These are phyloP conservation scores for Proterorhinus semilunaris DNA, from an alignment of 2,113 vertebrate species.

Conservation along the genomic window DNA sequence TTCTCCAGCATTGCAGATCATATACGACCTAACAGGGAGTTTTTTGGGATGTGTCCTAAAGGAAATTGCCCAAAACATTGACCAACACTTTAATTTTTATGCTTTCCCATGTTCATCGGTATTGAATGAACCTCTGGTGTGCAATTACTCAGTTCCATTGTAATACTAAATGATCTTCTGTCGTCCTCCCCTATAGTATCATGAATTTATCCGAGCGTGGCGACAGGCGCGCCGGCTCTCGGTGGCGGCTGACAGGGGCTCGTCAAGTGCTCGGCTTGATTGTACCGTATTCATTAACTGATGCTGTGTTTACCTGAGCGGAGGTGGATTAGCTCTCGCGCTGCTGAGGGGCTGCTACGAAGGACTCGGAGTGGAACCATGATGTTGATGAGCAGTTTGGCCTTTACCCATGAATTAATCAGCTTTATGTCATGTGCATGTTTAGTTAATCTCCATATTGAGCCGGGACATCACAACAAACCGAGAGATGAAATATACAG, in stretches of 20 bases:
- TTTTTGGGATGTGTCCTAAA: no score
- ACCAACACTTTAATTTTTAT: no score
- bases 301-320: background rate
- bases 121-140: no score
- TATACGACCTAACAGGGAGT: no score
- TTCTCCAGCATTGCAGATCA: no score
- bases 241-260: background rate
- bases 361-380: background rate
- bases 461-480: background rate
- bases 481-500: background rate
- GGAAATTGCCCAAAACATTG: no score
- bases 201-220: no score
- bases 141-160: no score
- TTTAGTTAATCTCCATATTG: conserved; percentile 4
- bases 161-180: no score
- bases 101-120: no score
- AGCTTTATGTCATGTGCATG: background rate
- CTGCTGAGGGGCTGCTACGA: background rate
- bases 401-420: conserved; percentile 3
- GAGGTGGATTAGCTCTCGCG: conserved; percentile 1
- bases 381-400: background rate
- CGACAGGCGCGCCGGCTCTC: background rate
- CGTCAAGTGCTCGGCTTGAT: background rate
- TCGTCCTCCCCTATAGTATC: no score
- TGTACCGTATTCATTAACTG: background rate